A percentile compares a stretch with the other conserved stretches of the same genome.
These are phyloP conservation scores for Aphis craccivora DNA, from an alignment of 1,140 invertebrate species.

Conservation along the genomic window DNA sequence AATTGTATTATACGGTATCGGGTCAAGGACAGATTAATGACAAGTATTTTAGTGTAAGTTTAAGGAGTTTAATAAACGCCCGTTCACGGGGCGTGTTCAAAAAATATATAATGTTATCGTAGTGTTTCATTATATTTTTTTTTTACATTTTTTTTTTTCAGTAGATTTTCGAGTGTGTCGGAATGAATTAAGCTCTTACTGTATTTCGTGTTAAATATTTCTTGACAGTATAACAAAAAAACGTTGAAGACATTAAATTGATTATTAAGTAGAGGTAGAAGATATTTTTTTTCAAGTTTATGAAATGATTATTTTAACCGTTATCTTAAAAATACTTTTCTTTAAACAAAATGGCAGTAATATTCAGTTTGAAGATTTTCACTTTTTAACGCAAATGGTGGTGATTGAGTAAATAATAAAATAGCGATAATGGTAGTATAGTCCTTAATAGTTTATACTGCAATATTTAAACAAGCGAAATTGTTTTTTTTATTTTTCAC, in stretches of 20 bases:
- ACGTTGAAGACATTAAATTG: not conserved
- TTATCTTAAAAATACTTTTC: not conserved
- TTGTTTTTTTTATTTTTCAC: not conserved
- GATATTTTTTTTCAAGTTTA: not conserved
- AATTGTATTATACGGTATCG: not conserved
- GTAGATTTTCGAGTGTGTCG: not conserved
- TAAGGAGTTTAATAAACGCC: not conserved
- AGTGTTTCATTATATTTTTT: not conserved
- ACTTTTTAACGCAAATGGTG: not conserved
- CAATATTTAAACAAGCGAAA: conserved; percentile 14
- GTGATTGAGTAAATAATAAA: not conserved
- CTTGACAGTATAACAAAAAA: not conserved
- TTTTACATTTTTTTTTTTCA: not conserved
- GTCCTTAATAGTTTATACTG: not conserved
- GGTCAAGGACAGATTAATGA: conserved; percentile 49
- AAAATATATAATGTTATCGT: not conserved
- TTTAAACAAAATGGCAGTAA: not conserved
- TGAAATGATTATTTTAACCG: not conserved
- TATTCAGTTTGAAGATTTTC: not conserved
- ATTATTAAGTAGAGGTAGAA: not conserved
- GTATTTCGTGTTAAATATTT: not conserved
- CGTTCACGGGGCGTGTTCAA: not conserved
- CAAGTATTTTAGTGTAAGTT: not conserved
- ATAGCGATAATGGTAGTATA: not conserved
- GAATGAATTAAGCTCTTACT: not conserved